Conservation (phyloP, 2,797 vertebrate genomes). For the Sebastolobus altivelis region DNA sequence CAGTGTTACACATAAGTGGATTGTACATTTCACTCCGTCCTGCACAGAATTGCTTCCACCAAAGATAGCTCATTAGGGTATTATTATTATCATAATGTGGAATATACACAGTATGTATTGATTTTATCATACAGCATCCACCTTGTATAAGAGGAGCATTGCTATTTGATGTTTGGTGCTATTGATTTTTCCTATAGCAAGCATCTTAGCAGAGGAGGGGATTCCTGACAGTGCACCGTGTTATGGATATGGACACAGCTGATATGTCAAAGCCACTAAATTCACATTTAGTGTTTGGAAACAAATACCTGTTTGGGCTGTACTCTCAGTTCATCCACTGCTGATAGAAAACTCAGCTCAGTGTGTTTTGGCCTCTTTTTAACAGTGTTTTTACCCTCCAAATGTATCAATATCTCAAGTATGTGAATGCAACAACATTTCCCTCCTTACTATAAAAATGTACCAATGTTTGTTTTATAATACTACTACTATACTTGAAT, state of each 20-base stretch:
- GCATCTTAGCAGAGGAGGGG: slow-evolving; percentile 6
- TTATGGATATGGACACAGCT: slow-evolving; percentile 20
- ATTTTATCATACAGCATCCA: slow-evolving; percentile 32
- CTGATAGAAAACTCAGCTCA: slow-evolving; percentile 15
- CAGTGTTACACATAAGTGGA: neutral
- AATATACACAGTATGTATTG: slow-evolving; percentile 32
- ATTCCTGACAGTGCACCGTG: slow-evolving; percentile 21
- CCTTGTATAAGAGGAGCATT: slow-evolving; percentile 32
- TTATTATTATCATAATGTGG: slow-evolving; percentile 33
- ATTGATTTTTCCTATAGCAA: slow-evolving; percentile 57
- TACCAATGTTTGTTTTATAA: slow-evolving; percentile 21
- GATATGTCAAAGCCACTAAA: slow-evolving; percentile 18
- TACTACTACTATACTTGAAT: slow-evolving; percentile 65
- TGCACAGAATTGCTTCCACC: slow-evolving; percentile 37
- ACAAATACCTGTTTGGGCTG: slow-evolving; percentile 18
- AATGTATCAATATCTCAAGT: slow-evolving; percentile 20
- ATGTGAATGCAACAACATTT: slow-evolving; percentile 26
- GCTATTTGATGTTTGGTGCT: slow-evolving; percentile 45
- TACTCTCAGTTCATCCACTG: slow-evolving; percentile 15
- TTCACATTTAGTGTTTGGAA: slow-evolving; percentile 40
- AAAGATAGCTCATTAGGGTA: slow-evolving; percentile 40
- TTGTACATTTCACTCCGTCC: slow-evolving; percentile 18
- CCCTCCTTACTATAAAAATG: slow-evolving; percentile 15
- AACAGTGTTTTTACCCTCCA: slow-evolving; percentile 1
- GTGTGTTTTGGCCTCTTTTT: slow-evolving; percentile 15